Evolutionary conservation across 2,113 vertebrate species (phyloP).

Genomic region (Chloroceryle aenea): DNA sequence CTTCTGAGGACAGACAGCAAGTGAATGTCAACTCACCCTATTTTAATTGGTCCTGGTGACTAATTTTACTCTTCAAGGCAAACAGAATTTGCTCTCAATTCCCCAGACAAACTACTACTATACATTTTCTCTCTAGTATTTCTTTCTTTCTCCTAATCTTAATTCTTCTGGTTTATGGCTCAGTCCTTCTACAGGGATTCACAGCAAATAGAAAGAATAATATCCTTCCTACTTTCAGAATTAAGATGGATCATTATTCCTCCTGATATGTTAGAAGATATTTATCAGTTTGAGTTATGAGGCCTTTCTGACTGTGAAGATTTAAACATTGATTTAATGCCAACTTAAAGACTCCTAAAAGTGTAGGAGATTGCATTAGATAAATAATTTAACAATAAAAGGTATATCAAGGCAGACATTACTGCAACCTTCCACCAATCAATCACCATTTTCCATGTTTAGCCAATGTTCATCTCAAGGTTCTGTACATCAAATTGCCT

Average conservation of each 20-base stretch:
- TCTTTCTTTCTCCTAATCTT: not conserved
- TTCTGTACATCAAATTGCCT: conserved; percentile 68
- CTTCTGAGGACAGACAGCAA: not conserved
- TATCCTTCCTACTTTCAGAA: not conserved
- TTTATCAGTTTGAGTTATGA: conserved; percentile 62
- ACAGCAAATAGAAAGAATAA: not conserved
- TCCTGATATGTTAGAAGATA: conserved; percentile 41
- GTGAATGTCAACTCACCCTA: not conserved
- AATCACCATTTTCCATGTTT: conserved; percentile 77
- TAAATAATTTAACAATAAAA: conserved; percentile 81
- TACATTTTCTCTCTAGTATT: not conserved
- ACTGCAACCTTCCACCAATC: conserved; percentile 65
- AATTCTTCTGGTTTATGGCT: not conserved
- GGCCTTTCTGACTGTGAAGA: conserved; percentile 43
- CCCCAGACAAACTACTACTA: not conserved
- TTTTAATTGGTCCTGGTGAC: not conserved
- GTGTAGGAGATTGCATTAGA: conserved; percentile 70
- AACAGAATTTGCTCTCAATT: not conserved
- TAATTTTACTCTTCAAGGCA: not conserved
- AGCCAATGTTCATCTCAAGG: conserved; percentile 68
- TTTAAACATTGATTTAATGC: conserved; percentile 72
- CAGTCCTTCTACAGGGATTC: not conserved
- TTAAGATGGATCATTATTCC: conserved; percentile 60
- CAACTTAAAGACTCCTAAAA: conserved; percentile 70
- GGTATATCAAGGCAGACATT: conserved; percentile 68